Conservation (phyloP, 2,888 invertebrate species). For the Neocrepidodera transversa region DNA sequence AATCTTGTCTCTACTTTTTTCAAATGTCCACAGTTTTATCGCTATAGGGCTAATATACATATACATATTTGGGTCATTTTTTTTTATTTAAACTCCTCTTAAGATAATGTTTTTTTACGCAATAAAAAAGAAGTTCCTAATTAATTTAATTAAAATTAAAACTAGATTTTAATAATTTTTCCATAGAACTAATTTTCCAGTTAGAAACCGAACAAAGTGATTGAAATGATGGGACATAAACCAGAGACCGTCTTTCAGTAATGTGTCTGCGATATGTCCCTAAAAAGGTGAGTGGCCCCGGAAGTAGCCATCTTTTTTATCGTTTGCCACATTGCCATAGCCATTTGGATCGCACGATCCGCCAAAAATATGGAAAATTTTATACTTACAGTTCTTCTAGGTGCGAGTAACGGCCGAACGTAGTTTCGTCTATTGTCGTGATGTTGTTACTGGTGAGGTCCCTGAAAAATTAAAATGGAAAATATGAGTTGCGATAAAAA, state of each 20-base stretch:
- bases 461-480: constrained; percentile 61
- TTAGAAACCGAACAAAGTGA: constrained; percentile 26
- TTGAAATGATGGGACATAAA: constrained; percentile 44
- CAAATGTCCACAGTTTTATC: too few relatives aligned
- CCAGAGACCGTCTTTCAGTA: constrained; percentile 45
- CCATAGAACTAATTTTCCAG: too few relatives aligned
- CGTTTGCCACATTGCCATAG: constrained; percentile 14
- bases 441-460: constrained; percentile 85
- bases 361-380: constrained; percentile 28
- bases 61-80: too few relatives aligned
- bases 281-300: constrained; percentile 40
- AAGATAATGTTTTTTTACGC: too few relatives aligned
- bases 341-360: not conserved
- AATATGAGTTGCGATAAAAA: not conserved
- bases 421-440: constrained; percentile 73
- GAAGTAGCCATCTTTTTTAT: constrained; percentile 16
- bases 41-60: too few relatives aligned
- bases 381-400: constrained; percentile 79
- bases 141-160: too few relatives aligned
- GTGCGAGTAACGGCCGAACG: constrained; percentile 71
- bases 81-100: too few relatives aligned
- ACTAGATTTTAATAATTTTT: too few relatives aligned
- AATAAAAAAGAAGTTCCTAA: too few relatives aligned
- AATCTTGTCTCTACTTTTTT: too few relatives aligned
- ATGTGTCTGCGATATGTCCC: constrained; percentile 51